Evolutionary conservation across 2,113 vertebrate genomes (phyloP), one percentile per base, ranked within the genome.

Genomic region (Campylorhamphus procurvoides): DNA sequence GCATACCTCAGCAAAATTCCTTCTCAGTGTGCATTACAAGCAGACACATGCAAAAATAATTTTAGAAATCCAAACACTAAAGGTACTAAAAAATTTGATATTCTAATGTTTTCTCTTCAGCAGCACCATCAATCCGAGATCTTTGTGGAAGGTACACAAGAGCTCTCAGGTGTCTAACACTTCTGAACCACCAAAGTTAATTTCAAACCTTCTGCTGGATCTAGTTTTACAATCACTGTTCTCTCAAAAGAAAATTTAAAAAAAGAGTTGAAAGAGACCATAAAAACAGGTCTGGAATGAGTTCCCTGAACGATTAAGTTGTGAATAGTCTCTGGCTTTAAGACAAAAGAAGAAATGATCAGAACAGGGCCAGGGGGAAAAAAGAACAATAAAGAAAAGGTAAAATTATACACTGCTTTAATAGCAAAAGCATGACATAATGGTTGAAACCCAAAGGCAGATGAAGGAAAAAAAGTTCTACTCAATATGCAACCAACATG

Each of bases 1-100:
- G 69, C 90, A 86, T 46, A 90, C 76, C 83, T 90, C 93, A 84
- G 92, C 66, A 93, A 79, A 94, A 92, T 87, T 93, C 83, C 85
- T 95, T 29, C 72, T 84, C 1, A 0, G 31, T 76, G 49, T 46
- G 7, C 56, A 37, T 33, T 93, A 78, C 76, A 95, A 68, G 90
- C 73, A 87, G 58, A 73, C 39, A 90, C 76, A 87, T 35, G 79
- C 76, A 93, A 92, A 96, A 94, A 75, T 72, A 20, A 83, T 77
- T 94, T 74, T 33, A 79, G 77, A 91, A 95, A 87, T 72, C 62
- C 28, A 59, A 16, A 53, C 40, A 92, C 35, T 39, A 49, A 23
- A 74, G 47, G 39, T 75, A 72, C 44, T 74, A 49, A 74, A 78
- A 55, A 37, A 64, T 68, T 71, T 63, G 20, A 56, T 81, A 15